Evolutionary conservation across 2,797 vertebrate genomes (phyloP).

Genomic region (Syndactyla subalaris): DNA sequence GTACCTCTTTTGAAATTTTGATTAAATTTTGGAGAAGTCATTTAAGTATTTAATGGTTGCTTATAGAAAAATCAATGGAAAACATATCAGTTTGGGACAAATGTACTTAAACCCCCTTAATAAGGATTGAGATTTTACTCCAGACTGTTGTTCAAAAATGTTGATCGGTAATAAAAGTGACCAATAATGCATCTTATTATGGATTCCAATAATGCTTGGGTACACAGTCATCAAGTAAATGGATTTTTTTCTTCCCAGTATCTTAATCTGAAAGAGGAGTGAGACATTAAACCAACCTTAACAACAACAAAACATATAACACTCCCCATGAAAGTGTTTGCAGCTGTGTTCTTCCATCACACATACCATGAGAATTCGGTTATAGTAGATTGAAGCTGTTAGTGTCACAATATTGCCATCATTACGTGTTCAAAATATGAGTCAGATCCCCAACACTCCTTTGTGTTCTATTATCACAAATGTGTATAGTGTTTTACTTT

Average conservation of each 20-base stretch:
- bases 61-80: slow-evolving; percentile 1
- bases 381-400: slow-evolving; percentile 49
- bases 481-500: neutral
- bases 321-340: slow-evolving; percentile 12
- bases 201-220: neutral
- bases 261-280: slow-evolving; percentile 1
- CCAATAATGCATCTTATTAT: neutral
- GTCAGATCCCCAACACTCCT: slow-evolving; percentile 35
- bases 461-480: neutral
- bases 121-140: neutral
- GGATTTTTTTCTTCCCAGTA: neutral
- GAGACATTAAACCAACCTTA: neutral
- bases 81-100: neutral
- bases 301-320: slow-evolving; percentile 21
- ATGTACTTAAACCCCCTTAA: neutral
- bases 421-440: slow-evolving; percentile 41
- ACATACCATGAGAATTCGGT: neutral
- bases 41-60: neutral
- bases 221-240: neutral
- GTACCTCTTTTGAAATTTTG: neutral
- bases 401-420: slow-evolving; percentile 65
- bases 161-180: slow-evolving; percentile 7
- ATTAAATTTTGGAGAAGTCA: neutral
- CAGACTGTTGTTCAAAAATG: neutral
- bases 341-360: slow-evolving; percentile 40